Conservation (phyloP, 2,113 vertebrate species). For the Myrmecophaga tridactyla region DNA sequence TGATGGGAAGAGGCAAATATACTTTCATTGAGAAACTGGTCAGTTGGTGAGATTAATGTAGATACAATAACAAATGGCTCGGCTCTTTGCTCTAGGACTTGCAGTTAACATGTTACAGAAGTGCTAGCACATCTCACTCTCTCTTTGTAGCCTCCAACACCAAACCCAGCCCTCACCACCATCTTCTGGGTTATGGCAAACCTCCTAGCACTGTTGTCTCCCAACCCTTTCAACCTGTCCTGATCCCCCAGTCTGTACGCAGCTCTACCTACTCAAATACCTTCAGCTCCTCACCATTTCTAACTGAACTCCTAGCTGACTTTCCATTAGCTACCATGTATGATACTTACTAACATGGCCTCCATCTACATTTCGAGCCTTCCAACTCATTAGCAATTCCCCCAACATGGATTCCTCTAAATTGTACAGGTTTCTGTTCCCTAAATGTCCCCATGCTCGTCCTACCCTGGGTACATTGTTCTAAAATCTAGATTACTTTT, state of each 20-base stretch:
- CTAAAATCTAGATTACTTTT: not conserved
- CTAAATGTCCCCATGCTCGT: not conserved
- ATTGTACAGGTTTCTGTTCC: not conserved
- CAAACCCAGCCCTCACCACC: not conserved
- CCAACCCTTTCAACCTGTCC: not conserved
- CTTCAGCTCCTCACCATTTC: not conserved
- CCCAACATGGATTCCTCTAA: not conserved
- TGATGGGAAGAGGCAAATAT: not conserved
- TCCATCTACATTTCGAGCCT: not conserved
- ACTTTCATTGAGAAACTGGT: constrained; percentile 33
- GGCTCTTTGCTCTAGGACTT: constrained; percentile 20
- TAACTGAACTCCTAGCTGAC: not conserved
- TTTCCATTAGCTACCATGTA: not conserved
- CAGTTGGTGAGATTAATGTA: constrained; percentile 32
- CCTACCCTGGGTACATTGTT: not conserved
- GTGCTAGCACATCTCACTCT: constrained; percentile 20
- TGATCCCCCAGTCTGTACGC: not conserved
- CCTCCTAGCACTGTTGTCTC: not conserved
- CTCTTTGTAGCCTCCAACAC: not conserved
- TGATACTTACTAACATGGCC: not conserved
- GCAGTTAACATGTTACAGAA: constrained; percentile 8
- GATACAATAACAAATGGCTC: constrained; percentile 34
- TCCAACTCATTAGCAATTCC: not conserved
- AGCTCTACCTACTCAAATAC: not conserved
- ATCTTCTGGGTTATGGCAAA: not conserved